Evolutionary conservation across 2,113 vertebrate species (phyloP), one percentile per base, ranked within the genome.

Genomic region (Amazona vittata): DNA sequence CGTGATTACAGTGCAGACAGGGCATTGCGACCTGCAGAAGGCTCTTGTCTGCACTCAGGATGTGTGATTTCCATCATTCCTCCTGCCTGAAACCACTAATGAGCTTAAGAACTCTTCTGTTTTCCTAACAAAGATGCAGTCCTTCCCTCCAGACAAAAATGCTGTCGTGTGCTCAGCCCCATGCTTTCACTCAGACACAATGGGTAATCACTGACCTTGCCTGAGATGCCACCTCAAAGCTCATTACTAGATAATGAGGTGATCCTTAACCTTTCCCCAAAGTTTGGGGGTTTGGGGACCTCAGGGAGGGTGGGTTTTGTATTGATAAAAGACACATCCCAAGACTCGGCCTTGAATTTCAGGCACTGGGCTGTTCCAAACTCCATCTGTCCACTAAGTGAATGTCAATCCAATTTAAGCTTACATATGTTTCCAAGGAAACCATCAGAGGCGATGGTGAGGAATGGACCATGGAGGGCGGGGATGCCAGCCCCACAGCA

Each of bases 401-500:
- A 76, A 86, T 77, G 79, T 94, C 93, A 94, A 86, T 96, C 94
- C 90, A 83, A 75, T 91, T 93, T 74, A 31, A 91, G 90, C 87
- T 95, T 97, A 73, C 92, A 37, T 92, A 81, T 83, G 95, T 96
- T 96, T 96, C 96, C 96, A 94, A 43, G 96, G 96, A 96, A 96
- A 97, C 96, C 85, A 39, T 46, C 39, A 17, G 92, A 88, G 87
- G 85, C 85, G 33, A 4, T 10, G 60, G 94, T 50, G 86, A 68
- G 91, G 78, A 53, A 35, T 92, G 94, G 96, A 83, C 94, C 73
- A 14, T 3, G 47, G 69, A 71, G 88, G 85, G 80, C 74, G n/a
- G 86, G 83, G 67, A 74, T 46, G 87, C 20, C 2, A 50, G 47
- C 1, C 0, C 63, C 70, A 39, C 85, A 47, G 83, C 63, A 73